Base-by-base conservation (phyloP, 2,797 vertebrate genomes). In the Smutsia gigantea region DNA sequence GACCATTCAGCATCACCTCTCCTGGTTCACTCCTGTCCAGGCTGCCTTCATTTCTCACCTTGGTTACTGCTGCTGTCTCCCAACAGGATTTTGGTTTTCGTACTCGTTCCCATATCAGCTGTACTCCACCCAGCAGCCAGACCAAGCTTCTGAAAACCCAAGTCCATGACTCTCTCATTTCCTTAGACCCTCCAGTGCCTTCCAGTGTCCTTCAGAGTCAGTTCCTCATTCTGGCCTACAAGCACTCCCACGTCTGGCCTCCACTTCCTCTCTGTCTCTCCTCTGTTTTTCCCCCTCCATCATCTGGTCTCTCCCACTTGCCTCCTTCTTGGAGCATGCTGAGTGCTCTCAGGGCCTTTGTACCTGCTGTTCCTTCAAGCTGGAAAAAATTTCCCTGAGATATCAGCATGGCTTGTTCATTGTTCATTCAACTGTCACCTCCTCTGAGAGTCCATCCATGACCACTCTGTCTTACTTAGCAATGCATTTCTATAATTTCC, bases 131-230 rank as follows among this genome's bases (percentile, higher is more conserved):
- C 8, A 29, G 29, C 66, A 85, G n/a, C 66, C 63, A 51, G 37
- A 5, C 0, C 2, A 51, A 49, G 42, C 55, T 39, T 85, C 79
- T n/a, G 61, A 39, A 90, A 63, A 21, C 37, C n/a, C 31, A 31
- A 6, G 34, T 59, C 18, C n/a, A 4, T 0, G 1, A 9, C 11
- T 2, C 15, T 0, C 18, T 53, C 68, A 55, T 83, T 88, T 66
- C 51, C 66, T 51, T 4, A 25, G 55, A 37, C 7, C 39, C 5
- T 87, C 57, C 21, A 10, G 1, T 18, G 49, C 23, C 34, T 63
- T 66, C 31, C 10, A 11, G 1, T 0, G 0, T 23, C 49, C 82
- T 90, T 25, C n/a, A 7, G 31, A 14, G 46, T 5, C 1, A 25
- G 23, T 13, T 5, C 63, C 8, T 29, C 27, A 15, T 39, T 64